These are phyloP conservation scores for Barnardius zonarius DNA, from an alignment of 2,113 vertebrate genomes.

Conservation along the genomic window DNA sequence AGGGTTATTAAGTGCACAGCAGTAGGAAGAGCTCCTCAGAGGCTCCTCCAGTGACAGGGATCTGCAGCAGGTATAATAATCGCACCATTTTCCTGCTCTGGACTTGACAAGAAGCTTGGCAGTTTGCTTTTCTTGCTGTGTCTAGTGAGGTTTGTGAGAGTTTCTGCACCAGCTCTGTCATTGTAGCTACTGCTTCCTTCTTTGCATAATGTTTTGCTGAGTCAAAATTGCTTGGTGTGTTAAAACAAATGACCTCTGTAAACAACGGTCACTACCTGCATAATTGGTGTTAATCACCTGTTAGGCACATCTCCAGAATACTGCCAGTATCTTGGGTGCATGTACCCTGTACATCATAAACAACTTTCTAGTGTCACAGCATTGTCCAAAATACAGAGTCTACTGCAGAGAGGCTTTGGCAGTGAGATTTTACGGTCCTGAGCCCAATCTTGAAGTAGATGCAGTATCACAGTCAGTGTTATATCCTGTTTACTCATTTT, in stretches of 20 bases:
- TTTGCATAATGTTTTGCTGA: neutral
- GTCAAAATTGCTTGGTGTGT: neutral
- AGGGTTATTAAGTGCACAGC: neutral
- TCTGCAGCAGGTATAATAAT: neutral
- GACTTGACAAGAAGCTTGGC: neutral
- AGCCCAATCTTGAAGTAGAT: neutral
- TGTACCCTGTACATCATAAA: neutral
- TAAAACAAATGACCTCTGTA: neutral
- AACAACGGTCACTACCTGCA: neutral
- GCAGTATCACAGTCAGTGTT: neutral
- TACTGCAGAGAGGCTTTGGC: neutral
- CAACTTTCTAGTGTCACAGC: rapidly evolving
- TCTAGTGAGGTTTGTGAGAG: neutral
- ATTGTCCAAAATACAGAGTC: neutral
- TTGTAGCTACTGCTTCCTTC: neutral
- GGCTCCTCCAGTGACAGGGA: neutral
- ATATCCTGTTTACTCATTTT: constrained; percentile 25
- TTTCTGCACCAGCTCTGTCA: neutral
- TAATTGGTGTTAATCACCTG: neutral
- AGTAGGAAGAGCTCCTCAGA: neutral
- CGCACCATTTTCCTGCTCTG: neutral
- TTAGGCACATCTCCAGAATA: neutral
- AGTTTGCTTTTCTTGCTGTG: neutral
- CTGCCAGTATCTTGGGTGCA: neutral
- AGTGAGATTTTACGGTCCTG: neutral